Base-by-base conservation (phyloP, 2,797 vertebrate species). In the Pipistrellus nathusii region DNA sequence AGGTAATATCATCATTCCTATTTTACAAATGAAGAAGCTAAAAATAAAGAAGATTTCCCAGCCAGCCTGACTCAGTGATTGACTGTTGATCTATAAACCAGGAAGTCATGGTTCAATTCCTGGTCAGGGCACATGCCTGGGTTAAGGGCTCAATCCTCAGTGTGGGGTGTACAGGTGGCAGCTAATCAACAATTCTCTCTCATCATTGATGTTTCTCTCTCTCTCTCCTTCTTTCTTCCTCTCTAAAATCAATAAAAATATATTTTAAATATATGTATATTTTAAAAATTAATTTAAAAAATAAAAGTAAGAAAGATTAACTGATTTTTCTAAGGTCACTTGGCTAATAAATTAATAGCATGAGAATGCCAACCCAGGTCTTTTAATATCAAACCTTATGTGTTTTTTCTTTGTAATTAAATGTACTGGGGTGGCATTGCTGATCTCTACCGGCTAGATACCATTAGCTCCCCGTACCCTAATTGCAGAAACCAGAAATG, bases 321-420 rank as follows among this genome's bases (percentile, higher is more conserved):
- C 11, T 62, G 57, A 62, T 62, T n/a, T 68, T 48, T 64, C 57
- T 73, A 88, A 59, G 46, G 25, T 88, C 27, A 95, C 8, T 66
- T 72, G 51, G 20, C 68, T 71, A 94, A 9, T 78, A 85, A 91
- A 88, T 85, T 82, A 95, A 83, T 66, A 86, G 10, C 66, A 5
- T 53, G 13, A 89, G 7, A 38, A 86, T 69, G 21, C 18, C 48
- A 83, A 46, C 72, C 8, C 72, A 66, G 14, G 23, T 73, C 23
- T 96, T 69, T 84, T 84, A 69, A 86, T 68, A 55, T 14, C 68
- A 77, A 4, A 25, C 3, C 35, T 41, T 41, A 23, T n/a, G 17
- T 5, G 8, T 9, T 6, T 75, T 75, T 75, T 32, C 44, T 18
- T 73, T 73, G 44, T 46, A 75, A 51, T 51, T 75, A 51, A 75